Evolutionary conservation across 2,797 vertebrate genomes (phyloP).

Genomic region (Ctenopoma kingsleyae): DNA sequence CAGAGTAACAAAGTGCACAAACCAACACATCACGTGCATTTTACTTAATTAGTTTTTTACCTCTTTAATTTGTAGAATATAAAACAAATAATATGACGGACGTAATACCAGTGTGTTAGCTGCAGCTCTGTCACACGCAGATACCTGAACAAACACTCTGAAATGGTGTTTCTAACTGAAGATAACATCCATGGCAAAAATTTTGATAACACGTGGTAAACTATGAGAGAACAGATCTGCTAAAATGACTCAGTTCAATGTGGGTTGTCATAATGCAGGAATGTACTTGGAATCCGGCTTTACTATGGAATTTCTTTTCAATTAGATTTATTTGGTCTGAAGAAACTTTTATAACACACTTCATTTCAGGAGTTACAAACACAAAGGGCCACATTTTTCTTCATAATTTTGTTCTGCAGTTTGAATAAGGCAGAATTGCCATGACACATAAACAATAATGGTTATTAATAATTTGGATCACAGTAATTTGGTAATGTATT

Average conservation of each 20-base stretch:
- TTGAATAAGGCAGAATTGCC: conserved; percentile 14
- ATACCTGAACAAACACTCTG: conserved; percentile 16
- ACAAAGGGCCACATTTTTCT: no score
- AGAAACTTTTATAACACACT: background rate
- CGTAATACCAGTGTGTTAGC: background rate
- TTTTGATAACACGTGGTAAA: background rate
- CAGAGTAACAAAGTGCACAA: background rate
- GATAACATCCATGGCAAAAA: background rate
- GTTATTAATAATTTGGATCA: conserved; percentile 31
- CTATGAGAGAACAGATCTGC: background rate
- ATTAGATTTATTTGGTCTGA: background rate
- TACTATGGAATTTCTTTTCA: background rate
- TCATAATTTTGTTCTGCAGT: conserved; percentile 6
- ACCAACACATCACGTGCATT: no score
- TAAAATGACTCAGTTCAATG: background rate
- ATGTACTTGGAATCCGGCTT: background rate
- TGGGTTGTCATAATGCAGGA: background rate
- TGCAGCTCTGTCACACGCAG: background rate
- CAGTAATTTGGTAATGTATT: conserved; percentile 20
- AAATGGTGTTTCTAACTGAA: conserved; percentile 13
- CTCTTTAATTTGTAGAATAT: background rate
- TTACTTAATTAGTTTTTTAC: background rate
- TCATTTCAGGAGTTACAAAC: background rate
- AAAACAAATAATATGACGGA: background rate
- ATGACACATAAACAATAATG: conserved; percentile 5